Evolutionary conservation across 2,113 vertebrate genomes (phyloP).

Genomic region (Ancistrus triradiatus): DNA sequence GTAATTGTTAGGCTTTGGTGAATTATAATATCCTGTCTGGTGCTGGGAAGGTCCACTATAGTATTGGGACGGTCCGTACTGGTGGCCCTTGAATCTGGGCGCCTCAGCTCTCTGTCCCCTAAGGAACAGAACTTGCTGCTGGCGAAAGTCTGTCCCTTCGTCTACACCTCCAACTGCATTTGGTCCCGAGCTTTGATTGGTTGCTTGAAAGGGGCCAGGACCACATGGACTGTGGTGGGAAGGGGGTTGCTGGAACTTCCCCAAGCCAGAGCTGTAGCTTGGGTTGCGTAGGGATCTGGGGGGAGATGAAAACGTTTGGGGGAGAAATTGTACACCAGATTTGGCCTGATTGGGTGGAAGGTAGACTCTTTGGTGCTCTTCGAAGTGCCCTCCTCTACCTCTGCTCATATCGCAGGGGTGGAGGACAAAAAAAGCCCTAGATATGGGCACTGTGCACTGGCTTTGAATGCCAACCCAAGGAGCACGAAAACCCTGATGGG

Average conservation of each 20-base stretch:
- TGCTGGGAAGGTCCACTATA: slow-evolving; percentile 26
- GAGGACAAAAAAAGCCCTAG: slow-evolving; percentile 47
- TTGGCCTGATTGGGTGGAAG: slow-evolving; percentile 51
- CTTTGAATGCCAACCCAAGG: slow-evolving; percentile 11
- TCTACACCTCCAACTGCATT: slow-evolving; percentile 30
- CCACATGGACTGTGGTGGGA: slow-evolving; percentile 13
- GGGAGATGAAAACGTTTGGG: not conserved
- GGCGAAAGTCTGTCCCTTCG: slow-evolving; percentile 38
- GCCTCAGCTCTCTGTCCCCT: slow-evolving; percentile 59
- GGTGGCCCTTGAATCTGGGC: slow-evolving; percentile 46
- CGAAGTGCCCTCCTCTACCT: slow-evolving; percentile 70
- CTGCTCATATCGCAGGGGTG: slow-evolving; percentile 80
- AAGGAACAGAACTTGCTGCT: slow-evolving; percentile 70
- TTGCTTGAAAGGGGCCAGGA: slow-evolving; percentile 16
- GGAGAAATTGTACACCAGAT: slow-evolving; percentile 41
- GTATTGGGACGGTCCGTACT: slow-evolving; percentile 17
- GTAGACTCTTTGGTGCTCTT: slow-evolving; percentile 55
- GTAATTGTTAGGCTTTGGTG: slow-evolving; percentile 33
- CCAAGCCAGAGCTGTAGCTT: not conserved
- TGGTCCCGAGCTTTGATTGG: slow-evolving; percentile 9
- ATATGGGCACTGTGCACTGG: slow-evolving; percentile 40
- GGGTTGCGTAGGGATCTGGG: not conserved
- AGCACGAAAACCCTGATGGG: not conserved
- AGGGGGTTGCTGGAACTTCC: not conserved
- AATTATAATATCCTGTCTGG: slow-evolving; percentile 41